Base-by-base conservation (phyloP, 2,797 vertebrate genomes). In the Myiotriccus ornatus region DNA sequence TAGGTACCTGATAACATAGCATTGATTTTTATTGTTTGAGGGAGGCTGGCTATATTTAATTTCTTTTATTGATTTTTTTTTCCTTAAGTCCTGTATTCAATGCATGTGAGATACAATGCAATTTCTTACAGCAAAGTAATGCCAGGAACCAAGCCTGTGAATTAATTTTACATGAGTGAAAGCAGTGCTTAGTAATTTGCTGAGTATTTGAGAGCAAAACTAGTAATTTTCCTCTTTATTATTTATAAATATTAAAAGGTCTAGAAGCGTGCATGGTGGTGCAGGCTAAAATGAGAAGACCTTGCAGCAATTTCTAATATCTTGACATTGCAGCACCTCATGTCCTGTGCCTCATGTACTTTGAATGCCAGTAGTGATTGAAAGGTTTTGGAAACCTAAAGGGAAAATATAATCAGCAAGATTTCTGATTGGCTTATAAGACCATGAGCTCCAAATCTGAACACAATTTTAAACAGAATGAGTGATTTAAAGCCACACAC, bases 1-100 rank as follows among this genome's bases (percentile, higher is more conserved):
- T 95, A 95, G 78, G 71, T 96, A 93, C 67, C 93, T 94, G 96
- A 77, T 98, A 97, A 86, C 81, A 89, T 71, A 89, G 65, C 95
- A 97, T 97, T 97, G 95, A 98, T 98, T 97, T 98, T 96, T 90
- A 89, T 97, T 94, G 60, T 97, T 97, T 97, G 81, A 97, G 95
- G 82, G 94, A 96, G 67, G 63, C 56, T 96, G 90, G 79, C 90
- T 97, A 95, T 97, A 96, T 98, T 98, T 97, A 97, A 97, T 97
- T 96, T 96, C 65, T 97, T 97, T 95, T 95, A 97, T 97, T 90
- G 95, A 97, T 97, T 92, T 96, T 73, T 75, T 95, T 94, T 94
- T 92, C 49, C 85, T 59, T 94, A 97, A 96, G 80, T 63, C 91
- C 41, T 93, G 81, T 97, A 92, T 92, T 96, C 87, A 94, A 64